Evolutionary conservation across 2,113 vertebrate genomes (phyloP).

Genomic region (Typhlomys cinereus): DNA sequence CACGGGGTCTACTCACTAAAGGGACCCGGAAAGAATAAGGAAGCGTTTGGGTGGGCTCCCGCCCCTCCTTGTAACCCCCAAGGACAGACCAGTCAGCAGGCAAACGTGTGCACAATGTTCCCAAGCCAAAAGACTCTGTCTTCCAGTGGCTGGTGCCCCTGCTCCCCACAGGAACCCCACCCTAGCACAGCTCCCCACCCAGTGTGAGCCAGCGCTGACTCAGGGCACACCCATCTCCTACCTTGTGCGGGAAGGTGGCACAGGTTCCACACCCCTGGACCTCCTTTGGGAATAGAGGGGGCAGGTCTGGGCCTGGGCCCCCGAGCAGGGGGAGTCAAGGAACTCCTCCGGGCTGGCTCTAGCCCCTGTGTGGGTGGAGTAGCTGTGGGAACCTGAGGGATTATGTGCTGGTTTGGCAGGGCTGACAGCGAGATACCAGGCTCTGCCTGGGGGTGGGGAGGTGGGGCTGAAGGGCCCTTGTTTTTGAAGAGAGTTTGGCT

Average conservation of each 20-base stretch:
- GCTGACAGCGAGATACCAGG: background rate
- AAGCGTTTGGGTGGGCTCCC: background rate
- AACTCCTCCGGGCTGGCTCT: background rate
- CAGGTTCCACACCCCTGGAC: background rate
- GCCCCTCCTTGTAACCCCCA: background rate
- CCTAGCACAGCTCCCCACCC: background rate
- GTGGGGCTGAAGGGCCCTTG: background rate
- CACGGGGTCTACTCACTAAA: background rate
- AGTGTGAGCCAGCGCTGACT: background rate
- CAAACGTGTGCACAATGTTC: background rate
- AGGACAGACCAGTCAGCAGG: no score
- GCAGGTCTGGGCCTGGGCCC: slow-evolving; percentile 51
- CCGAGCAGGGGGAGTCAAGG: slow-evolving; percentile 16
- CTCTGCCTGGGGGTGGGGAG: no score
- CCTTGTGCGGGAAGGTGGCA: background rate
- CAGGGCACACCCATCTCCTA: background rate
- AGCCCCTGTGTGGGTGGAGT: background rate
- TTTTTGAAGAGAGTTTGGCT: background rate
- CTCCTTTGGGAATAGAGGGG: background rate
- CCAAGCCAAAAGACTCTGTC: background rate
- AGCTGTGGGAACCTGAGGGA: background rate
- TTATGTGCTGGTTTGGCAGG: slow-evolving; percentile 28
- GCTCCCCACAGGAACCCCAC: background rate
- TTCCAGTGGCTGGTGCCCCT: background rate
- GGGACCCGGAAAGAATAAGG: background rate